Evolutionary conservation across 2,888 invertebrate species (phyloP), one percentile per base, ranked within the genome.

Genomic region (Acrocyrtus sp.): DNA sequence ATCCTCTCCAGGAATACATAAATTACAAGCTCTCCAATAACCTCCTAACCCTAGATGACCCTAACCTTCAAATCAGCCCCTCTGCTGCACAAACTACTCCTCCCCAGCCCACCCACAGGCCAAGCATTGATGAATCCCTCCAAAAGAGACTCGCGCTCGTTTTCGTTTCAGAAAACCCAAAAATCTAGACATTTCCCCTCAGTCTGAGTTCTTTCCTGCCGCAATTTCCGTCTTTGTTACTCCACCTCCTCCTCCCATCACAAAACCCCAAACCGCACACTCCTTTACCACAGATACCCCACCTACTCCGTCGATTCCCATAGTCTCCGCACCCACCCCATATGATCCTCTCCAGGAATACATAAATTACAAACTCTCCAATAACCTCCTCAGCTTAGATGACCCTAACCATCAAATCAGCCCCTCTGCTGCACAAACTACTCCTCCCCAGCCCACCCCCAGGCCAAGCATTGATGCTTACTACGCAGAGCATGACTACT

Each of bases 331-430:
- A 3, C 19, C 56, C 10, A 41, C 43, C 3, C 41, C 41, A 24
- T 41, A 41, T 26, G 57, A 57, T 24, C 43, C 57, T 3, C 24
- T 57, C 3, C 57, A 57, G 26, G 57, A 41, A n/a, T 22, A 57
- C 26, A 57, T 57, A 22, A 61, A 50, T n/a, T 4, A 50, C 34
- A 61, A 61, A 22, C 60, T 57, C 6, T 43, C 41, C 26, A 57
- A 57, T n/a, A 57, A 60, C 19, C 17, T 60, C 8, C 10, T 60
- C 19, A 43, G 27, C 1, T 19, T 60, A 6, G 29, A 45, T 10
- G 27, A 60, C 17, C 48, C 48, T 22, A 45, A 26, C 15, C 17
- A 47, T 21, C 24, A 10, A 17, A 53, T n/a, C 6, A 17, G n/a
- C 1, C 34, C 56, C 1, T 8, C 4, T 10, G 12, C 22, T 15